Percentiles rank a stretch among this genome's conserved stretches.
These are phyloP conservation scores for Pocillopora verrucosa DNA, from an alignment of 64 coral and sea anemone genomes.

Conservation along the genomic window DNA sequence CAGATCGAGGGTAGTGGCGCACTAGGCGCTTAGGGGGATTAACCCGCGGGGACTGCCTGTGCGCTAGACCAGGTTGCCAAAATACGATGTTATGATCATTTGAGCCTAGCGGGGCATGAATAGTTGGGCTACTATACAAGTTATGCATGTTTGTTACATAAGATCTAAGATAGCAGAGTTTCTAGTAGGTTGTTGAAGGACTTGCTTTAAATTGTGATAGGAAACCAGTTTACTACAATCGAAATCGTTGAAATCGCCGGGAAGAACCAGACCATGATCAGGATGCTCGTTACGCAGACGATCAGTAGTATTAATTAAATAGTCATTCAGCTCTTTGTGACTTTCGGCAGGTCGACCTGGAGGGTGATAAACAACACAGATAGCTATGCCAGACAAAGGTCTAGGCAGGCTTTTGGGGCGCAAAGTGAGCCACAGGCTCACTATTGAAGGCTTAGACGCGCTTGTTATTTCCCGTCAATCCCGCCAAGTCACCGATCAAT, in stretches of 20 bases:
- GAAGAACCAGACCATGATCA: constrained; percentile 31
- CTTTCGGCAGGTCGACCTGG: constrained; percentile 4
- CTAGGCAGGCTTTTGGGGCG: too few species aligned
- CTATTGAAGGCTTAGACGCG: too few species aligned
- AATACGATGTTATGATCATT: constrained; percentile 54
- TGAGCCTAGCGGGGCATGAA: constrained; percentile 32
- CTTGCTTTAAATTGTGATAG: constrained; percentile 66
- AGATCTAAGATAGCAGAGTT: constrained; percentile 56
- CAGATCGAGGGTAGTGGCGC: background rate
- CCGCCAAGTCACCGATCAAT: too few species aligned
- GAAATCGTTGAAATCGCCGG: constrained; percentile 58
- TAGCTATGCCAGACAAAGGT: too few species aligned
- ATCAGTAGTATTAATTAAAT: constrained; percentile 43
- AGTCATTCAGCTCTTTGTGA: constrained; percentile 30
- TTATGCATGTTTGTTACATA: constrained; percentile 53
- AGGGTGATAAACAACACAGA: constrained; percentile 19
- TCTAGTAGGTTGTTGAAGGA: constrained; percentile 68
- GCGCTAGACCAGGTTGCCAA: constrained; percentile 15
- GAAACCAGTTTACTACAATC: constrained; percentile 23
- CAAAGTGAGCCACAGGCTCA: too few species aligned
- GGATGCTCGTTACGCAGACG: constrained; percentile 21
- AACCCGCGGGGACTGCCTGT: constrained; percentile 2
- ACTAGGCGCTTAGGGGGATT: constrained; percentile 36
- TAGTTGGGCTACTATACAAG: constrained; percentile 22
- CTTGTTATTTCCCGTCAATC: too few species aligned